Conservation (phyloP, 2,888 invertebrate genomes). For the Volucella inanis region DNA sequence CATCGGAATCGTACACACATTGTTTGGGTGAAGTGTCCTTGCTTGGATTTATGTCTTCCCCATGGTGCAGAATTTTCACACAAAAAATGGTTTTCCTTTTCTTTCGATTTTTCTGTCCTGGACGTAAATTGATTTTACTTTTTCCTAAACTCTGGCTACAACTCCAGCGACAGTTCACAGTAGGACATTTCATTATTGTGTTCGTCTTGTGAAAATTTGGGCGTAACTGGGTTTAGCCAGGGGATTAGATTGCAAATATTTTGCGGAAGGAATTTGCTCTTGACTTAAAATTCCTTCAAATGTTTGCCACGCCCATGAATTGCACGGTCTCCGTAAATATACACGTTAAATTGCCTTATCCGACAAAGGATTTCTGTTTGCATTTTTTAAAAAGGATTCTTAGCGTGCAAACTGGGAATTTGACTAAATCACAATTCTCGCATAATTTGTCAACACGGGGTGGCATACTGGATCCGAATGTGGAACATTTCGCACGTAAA, state of each 20-base stretch:
- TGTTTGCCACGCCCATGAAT: background rate
- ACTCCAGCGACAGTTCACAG: constrained; percentile 9
- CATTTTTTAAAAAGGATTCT: constrained; percentile 6
- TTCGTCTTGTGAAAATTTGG: background rate
- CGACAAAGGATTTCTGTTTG: background rate
- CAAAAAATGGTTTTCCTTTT: too few species aligned
- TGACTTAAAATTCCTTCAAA: background rate
- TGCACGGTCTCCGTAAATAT: background rate
- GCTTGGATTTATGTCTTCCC: too few species aligned
- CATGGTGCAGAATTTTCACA: too few species aligned
- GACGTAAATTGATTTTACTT: constrained; percentile 1
- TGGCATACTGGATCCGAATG: background rate
- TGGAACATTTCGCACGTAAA: background rate
- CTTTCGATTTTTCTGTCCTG: background rate
- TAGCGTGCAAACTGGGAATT: constrained; percentile 14
- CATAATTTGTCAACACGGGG: constrained; percentile 32
- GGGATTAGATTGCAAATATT: constrained; percentile 17
- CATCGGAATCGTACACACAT: too few species aligned
- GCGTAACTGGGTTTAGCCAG: background rate
- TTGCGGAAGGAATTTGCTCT: background rate
- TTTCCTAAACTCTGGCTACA: background rate
- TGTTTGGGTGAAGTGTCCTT: too few species aligned
- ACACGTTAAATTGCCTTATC: background rate
- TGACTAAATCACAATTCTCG: constrained; percentile 47
- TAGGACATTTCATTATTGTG: constrained; percentile 13